phyloP scores from a whole-genome alignment of 2,797 vertebrate genomes.

The Malacoraja senta region DNA sequence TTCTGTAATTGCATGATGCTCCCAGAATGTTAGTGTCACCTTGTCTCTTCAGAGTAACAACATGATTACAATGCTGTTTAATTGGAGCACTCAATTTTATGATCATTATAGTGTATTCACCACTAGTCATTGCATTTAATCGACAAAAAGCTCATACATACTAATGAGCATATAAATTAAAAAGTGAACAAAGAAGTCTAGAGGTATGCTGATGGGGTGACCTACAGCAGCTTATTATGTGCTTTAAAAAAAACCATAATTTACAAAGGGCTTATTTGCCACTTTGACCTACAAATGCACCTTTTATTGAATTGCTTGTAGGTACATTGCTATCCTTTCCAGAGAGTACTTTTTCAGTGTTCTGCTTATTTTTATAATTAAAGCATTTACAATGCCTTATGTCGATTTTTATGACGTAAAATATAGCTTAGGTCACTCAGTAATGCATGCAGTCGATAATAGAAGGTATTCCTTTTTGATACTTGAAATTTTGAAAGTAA shows the following conservation, averaged over 20 bases:
- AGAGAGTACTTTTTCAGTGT: background rate
- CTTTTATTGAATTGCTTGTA: constrained; percentile 27
- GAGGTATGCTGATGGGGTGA: constrained; percentile 58
- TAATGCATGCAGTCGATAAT: background rate
- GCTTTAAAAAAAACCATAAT: background rate
- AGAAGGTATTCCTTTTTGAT: background rate
- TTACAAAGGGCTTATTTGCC: background rate
- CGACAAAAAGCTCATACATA: constrained; percentile 78
- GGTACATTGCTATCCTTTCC: background rate
- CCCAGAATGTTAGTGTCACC: constrained; percentile 43
- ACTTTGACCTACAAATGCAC: background rate
- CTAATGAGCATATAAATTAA: constrained; percentile 79
- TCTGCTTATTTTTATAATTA: background rate
- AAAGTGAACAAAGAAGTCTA: constrained; percentile 64
- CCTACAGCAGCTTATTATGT: constrained; percentile 38
- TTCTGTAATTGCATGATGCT: constrained; percentile 44
- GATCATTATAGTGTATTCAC: constrained; percentile 72
- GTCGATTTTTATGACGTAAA: background rate
- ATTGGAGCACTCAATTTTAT: constrained; percentile 76
- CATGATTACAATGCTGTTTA: constrained; percentile 76
- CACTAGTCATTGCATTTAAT: constrained; percentile 78
- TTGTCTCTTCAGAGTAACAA: constrained; percentile 50
- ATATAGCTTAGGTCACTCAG: background rate
- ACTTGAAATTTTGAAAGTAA: background rate
- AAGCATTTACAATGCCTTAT: background rate